phyloP scores from a whole-genome alignment of 2,113 vertebrate species.

The Prunella fulvescens region DNA sequence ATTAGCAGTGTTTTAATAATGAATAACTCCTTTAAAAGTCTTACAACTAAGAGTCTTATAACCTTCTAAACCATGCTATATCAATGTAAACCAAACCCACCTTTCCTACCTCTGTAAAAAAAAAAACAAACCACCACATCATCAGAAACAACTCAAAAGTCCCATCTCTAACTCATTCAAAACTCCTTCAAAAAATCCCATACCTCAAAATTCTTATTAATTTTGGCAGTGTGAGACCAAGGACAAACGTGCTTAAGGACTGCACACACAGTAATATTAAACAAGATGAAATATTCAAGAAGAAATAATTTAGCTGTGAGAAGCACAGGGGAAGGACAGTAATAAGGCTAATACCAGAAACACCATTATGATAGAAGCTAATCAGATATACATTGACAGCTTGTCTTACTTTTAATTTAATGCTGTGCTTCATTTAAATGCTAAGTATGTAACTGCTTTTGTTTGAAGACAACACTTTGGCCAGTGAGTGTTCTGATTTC shows the following conservation, averaged over 20 bases:
- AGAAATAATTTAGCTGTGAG: not conserved
- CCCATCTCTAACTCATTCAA: not conserved
- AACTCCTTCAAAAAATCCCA: not conserved
- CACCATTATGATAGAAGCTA: not conserved
- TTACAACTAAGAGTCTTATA: not conserved
- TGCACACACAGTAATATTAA: not conserved
- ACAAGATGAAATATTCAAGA: not conserved
- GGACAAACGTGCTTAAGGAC: not conserved
- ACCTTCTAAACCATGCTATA: not conserved
- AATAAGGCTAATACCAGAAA: not conserved
- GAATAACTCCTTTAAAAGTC: not conserved
- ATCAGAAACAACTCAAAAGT: not conserved
- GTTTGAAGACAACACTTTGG: not conserved
- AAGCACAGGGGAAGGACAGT: not conserved
- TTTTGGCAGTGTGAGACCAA: not conserved
- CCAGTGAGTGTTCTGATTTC: not conserved
- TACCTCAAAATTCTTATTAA: not conserved
- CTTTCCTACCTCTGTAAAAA: not conserved
- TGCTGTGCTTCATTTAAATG: not conserved
- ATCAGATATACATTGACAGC: not conserved
- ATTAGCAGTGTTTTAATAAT: not conserved
- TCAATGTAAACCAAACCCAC: not conserved
- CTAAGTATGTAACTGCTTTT: not conserved
- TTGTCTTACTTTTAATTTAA: not conserved
- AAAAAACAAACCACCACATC: not conserved